phyloP scores from a whole-genome alignment of 30 jellyfish, hydroid and myxozoan species.

The Aurelia aurita complex sp. Pacific region DNA sequence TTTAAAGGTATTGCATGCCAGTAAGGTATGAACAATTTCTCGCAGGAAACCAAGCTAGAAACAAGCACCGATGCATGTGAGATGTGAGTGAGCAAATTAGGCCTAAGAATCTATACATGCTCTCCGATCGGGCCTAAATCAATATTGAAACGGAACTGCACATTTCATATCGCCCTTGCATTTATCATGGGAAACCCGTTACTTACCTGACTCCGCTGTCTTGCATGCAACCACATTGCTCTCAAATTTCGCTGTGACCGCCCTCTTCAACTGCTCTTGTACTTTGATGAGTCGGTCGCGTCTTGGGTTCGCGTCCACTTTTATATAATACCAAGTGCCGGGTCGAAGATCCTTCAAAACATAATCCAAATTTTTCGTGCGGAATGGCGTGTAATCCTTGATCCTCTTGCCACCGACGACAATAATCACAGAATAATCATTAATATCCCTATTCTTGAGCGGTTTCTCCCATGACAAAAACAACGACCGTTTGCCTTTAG shows the following conservation, averaged over 20 bases:
- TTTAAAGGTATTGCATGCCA: no score
- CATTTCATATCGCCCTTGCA: background rate
- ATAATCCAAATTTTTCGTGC: slow-evolving; percentile 29
- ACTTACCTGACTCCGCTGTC: slow-evolving; percentile 48
- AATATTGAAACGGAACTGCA: no score
- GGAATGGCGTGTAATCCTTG: slow-evolving; percentile 15
- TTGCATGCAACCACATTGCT: slow-evolving; percentile 73
- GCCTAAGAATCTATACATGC: no score
- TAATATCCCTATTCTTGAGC: slow-evolving; percentile 19
- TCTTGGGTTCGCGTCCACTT: slow-evolving; percentile 59
- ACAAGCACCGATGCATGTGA: no score
- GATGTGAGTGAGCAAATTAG: no score
- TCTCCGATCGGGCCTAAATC: no score
- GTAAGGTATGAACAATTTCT: no score
- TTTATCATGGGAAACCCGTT: background rate
- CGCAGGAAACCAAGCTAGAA: no score
- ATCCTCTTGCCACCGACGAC: slow-evolving; percentile 35
- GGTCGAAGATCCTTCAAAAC: slow-evolving; percentile 41
- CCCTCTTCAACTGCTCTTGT: slow-evolving; percentile 14
- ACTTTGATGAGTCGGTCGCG: slow-evolving; percentile 25
- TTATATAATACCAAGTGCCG: slow-evolving; percentile 73
- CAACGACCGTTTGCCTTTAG: slow-evolving; percentile 51
- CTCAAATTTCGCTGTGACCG: slow-evolving; percentile 12
- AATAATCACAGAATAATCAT: slow-evolving; percentile 40
- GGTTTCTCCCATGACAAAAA: slow-evolving; percentile 64